Evolutionary conservation across 2,113 vertebrate species (phyloP).

Genomic region (Collichthys lucidus): DNA sequence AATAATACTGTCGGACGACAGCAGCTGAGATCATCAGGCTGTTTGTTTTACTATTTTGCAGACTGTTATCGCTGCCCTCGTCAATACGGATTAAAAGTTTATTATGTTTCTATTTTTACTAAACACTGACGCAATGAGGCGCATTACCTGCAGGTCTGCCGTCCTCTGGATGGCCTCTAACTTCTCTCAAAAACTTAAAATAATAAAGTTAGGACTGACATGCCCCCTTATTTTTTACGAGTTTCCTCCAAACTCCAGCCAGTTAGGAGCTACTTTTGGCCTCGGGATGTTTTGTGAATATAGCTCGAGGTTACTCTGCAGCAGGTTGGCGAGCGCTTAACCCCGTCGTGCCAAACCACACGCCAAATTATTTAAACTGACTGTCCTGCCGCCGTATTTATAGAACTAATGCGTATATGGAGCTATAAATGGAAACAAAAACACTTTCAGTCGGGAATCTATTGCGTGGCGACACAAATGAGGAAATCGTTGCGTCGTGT

Average conservation of each 20-base stretch:
- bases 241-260: not conserved
- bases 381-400: no score
- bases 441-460: not conserved
- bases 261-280: not conserved
- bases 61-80: no score
- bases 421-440: not conserved
- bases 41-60: not conserved
- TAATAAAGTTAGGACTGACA: not conserved
- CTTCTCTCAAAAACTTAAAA: not conserved
- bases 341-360: not conserved
- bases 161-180: not conserved
- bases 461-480: not conserved
- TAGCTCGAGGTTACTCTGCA: not conserved
- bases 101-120: not conserved
- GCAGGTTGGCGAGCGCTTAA: not conserved
- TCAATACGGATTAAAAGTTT: no score
- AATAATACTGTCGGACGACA: not conserved
- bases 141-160: not conserved
- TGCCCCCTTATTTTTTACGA: no score
- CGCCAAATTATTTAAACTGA: not conserved
- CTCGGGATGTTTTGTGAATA: not conserved
- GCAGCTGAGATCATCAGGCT: not conserved
- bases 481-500: not conserved
- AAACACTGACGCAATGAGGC: not conserved
- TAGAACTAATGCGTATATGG: not conserved